Evolutionary conservation across 2,888 invertebrate genomes (phyloP), one percentile per base, ranked within the genome.

Genomic region (Onchidella celtica): DNA sequence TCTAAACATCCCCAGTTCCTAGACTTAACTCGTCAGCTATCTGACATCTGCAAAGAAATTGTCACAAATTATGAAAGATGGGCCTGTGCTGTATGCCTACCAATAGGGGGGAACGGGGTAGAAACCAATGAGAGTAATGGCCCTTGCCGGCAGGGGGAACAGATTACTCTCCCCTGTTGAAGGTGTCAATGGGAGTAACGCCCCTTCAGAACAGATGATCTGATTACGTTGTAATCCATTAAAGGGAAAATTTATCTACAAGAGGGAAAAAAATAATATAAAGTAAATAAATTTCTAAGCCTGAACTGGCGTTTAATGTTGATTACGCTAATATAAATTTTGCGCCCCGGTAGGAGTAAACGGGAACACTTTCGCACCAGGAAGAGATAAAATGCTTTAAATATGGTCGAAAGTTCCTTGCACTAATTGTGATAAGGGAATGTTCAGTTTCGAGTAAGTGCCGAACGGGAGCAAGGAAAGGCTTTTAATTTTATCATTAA

Each of bases 1-100:
- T 77, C 77, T 68, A 57, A 66, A 77, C 77, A 77, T 29, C 6
- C 57, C 21, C 57, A 24, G 36, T 68, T 55, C 4, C 77, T 3
- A 32, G 36, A 34, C 32, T 32, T 68, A 36, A 55, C 47, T 61
- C 34, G 24, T 0, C 14, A 1, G 32, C 6, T 75, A 75, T 75
- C 75, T 66, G 76, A 47, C 34, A n/a, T 29, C 65, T 66, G 66
- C 63, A 32, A 47, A 68, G 36, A 80, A 77, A 83, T 80, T 80
- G 83, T 83, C 83, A 76, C 80, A 80, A 83, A 83, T 80, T 83
- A 80, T 83, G 77, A 77, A 83, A 57, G 59, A 77, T 80, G 73
- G 69, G 59, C n/a, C n/a, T n/a, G 36, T 38, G 29, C 55, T 32
- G 59, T 40, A n/a, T 57, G 57, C 14, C 14, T 9, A 3, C 61